Evolutionary conservation across 2,797 vertebrate genomes (phyloP).

Genomic region (Eutrigla gurnardus): DNA sequence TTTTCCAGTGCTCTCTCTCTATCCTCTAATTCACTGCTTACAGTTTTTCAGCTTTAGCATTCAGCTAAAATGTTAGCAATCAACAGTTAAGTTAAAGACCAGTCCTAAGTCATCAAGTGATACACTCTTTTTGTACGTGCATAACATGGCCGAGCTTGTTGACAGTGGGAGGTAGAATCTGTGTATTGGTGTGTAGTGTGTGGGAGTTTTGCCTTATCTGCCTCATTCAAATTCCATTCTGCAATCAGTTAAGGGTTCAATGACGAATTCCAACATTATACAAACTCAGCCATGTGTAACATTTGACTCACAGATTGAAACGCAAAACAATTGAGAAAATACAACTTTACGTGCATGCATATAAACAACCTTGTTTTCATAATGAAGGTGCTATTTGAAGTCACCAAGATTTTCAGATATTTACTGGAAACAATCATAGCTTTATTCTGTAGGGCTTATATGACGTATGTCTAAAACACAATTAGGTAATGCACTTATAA

Average conservation of each 20-base stretch:
- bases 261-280: slow-evolving; percentile 34
- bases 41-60: neutral
- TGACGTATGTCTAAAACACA: neutral
- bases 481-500: no score
- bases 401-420: neutral
- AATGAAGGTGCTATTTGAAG: neutral
- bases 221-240: slow-evolving; percentile 43
- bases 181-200: neutral
- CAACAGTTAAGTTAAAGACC: neutral
- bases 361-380: neutral
- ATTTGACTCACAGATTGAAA: slow-evolving; percentile 11
- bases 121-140: neutral
- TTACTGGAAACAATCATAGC: slow-evolving; percentile 3
- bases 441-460: neutral
- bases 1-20: neutral
- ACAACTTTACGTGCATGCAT: neutral
- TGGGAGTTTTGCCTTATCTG: slow-evolving; percentile 25
- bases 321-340: neutral
- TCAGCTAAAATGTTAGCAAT: no score
- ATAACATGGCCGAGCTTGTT: neutral
- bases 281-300: slow-evolving; percentile 25
- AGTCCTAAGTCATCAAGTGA: neutral
- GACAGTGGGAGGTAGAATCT: neutral
- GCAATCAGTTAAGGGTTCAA: slow-evolving; percentile 16
- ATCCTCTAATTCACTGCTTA: neutral